Percentiles rank a stretch among this genome's conserved stretches.
These are phyloP conservation scores for Clusia tigrina DNA, from an alignment of 2,888 invertebrate species.

Conservation along the genomic window DNA sequence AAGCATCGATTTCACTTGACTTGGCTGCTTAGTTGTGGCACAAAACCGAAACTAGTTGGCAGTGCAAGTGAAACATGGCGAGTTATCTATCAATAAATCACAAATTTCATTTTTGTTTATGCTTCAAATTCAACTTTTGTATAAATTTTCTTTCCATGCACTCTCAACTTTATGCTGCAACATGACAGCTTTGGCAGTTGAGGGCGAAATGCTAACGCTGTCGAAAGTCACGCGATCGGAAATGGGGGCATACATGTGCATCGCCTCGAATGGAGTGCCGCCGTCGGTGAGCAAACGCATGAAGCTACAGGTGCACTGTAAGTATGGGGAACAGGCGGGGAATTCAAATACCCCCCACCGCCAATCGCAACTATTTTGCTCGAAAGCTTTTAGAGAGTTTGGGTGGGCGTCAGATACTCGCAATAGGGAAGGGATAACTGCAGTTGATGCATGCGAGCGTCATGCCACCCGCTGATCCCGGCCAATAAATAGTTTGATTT, in stretches of 20 bases:
- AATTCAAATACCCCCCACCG: too few relatives aligned
- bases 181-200: constrained; percentile 72
- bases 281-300: constrained; percentile 89
- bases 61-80: too few relatives aligned
- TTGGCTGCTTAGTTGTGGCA: too few relatives aligned
- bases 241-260: constrained; percentile 89
- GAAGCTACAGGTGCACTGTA: constrained; percentile 91
- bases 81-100: constrained; percentile 17
- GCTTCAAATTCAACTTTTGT: background rate
- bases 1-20: too few relatives aligned
- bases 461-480: constrained; percentile 18
- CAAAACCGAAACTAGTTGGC: too few relatives aligned
- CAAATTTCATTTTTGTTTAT: background rate
- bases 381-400: too few relatives aligned
- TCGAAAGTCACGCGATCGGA: constrained; percentile 88
- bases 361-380: too few relatives aligned
- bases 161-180: constrained; percentile 13
- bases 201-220: constrained; percentile 81
- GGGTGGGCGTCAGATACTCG: too few relatives aligned
- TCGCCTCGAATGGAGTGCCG: constrained; percentile 87
- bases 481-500: constrained; percentile 47
- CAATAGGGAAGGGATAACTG: too few relatives aligned
- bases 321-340: constrained; percentile 67
- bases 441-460: constrained; percentile 23
- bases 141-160: background rate